Evolutionary conservation across 2,797 vertebrate genomes (phyloP), one percentile per base, ranked within the genome.

Genomic region (Labeo calbasu): DNA sequence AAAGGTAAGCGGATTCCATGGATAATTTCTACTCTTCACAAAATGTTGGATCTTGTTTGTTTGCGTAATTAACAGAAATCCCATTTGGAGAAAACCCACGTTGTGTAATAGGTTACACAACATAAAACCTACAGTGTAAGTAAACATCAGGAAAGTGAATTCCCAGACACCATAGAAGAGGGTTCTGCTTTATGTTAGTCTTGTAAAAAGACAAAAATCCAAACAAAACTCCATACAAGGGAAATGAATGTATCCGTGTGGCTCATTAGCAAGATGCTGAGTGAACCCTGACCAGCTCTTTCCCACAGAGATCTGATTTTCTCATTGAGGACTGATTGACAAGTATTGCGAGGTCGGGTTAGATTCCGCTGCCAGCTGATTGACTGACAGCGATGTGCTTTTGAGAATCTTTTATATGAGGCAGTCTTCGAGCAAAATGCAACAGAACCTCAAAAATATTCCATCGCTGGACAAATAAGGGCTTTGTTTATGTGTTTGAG

Each of bases 41-140:
- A 28, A 59, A 40, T 19, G 1, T 28, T 70, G 51, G 6, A 55
- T 80, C 12, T 12, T 32, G 55, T 6, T 43, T 69, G 80, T 83
- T 79, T 83, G 63, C 71, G 84, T 84, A 85, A 85, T 86, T 87
- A 71, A 59, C 66, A 71, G 23, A 59, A 48, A 71, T 69, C 32
- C 21, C 21, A 55, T 70, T 69, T 70, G 65, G 50, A 70, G 36
- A 46, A 57, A 70, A 57, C 43, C 15, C 32, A 81, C 51, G 10
- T 80, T 70, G 50, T 14, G 48, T n/a, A 72, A 82, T 73, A 82
- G 43, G 70, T 82, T 65, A 53, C 28, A 50, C 70, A 82, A 73
- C 55, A 63, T 73, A 63, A 61, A 65, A 50, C 57, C 80, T 51
- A 75, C 57, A 17, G 81, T 65, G 70, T 75, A 72, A 75, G 59